Evolutionary conservation across 2,888 invertebrate genomes (phyloP).

Genomic region (Oegoconia quadripuncta): DNA sequence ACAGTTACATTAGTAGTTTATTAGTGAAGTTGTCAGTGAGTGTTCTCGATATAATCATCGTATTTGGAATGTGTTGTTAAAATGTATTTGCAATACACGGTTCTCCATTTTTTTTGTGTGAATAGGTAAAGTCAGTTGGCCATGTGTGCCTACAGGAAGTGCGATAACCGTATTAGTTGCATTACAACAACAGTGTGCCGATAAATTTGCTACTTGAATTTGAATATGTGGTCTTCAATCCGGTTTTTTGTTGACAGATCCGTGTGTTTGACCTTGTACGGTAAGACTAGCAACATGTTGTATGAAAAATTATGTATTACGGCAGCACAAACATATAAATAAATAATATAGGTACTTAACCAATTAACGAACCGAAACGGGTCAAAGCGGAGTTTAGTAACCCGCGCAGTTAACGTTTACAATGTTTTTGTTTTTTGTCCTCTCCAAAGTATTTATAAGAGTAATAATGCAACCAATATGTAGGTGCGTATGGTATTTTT

Average conservation of each 20-base stretch:
- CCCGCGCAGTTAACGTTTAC: too few relatives aligned
- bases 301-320: conserved; percentile 2
- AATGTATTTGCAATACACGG: conserved; percentile 45
- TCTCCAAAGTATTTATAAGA: too few relatives aligned
- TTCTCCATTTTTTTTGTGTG: conserved; percentile 42
- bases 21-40: conserved; percentile 46
- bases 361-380: too few relatives aligned
- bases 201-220: conserved; percentile 47
- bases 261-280: conserved; percentile 59
- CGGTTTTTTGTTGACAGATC: conserved; percentile 67
- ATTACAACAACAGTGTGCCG: conserved; percentile 36
- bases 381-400: too few relatives aligned
- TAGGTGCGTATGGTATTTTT: too few relatives aligned
- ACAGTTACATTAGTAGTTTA: conserved; percentile 26
- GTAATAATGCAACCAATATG: too few relatives aligned
- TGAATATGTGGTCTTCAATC: conserved; percentile 55
- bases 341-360: too few relatives aligned
- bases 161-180: conserved; percentile 35
- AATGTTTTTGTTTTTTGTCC: too few relatives aligned
- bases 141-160: conserved; percentile 52
- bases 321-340: too few relatives aligned
- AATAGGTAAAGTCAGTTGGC: too few relatives aligned
- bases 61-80: conserved; percentile 68
- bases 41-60: conserved; percentile 38
- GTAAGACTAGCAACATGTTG: conserved; percentile 31